Percentiles rank a stretch among this genome's conserved stretches.
These are phyloP conservation scores for Pollenia labialis DNA, from an alignment of 2,888 invertebrate species.

Conservation along the genomic window DNA sequence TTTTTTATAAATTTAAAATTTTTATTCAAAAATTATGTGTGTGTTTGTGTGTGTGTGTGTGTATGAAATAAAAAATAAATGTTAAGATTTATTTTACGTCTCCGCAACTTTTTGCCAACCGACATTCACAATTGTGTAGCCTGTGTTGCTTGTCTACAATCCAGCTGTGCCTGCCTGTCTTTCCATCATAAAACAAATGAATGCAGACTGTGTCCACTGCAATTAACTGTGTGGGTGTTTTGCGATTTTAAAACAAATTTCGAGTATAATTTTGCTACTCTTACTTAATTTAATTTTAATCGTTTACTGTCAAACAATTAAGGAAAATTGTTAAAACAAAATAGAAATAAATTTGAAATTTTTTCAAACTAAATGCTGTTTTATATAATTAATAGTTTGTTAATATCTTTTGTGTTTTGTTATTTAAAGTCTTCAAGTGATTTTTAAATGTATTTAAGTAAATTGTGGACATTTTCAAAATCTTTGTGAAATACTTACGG, in stretches of 20 bases:
- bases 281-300: slow-evolving; percentile 51
- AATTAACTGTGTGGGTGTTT: slow-evolving; percentile 69
- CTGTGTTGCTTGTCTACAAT: slow-evolving; percentile 57
- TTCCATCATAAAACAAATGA: slow-evolving; percentile 40
- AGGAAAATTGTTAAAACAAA: slow-evolving; percentile 42
- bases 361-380: slow-evolving; percentile 31
- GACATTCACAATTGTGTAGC: slow-evolving; percentile 13
- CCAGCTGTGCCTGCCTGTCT: slow-evolving; percentile 71
- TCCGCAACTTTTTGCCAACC: neutral
- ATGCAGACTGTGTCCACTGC: slow-evolving; percentile 49
- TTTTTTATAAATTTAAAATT: slow-evolving; percentile 25
- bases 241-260: slow-evolving; percentile 21
- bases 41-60: slow-evolving; percentile 14
- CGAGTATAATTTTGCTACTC: slow-evolving; percentile 11
- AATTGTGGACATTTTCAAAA: neutral
- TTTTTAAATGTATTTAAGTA: neutral
- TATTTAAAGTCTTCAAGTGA: neutral
- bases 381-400: slow-evolving; percentile 37
- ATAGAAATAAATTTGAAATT: slow-evolving; percentile 19
- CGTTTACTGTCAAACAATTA: slow-evolving; percentile 67
- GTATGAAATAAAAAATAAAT: slow-evolving; percentile 3
- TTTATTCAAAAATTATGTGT: slow-evolving; percentile 41
- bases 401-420: neutral
- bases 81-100: neutral
- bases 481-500: slow-evolving; percentile 86